Base-by-base conservation (phyloP, 2,113 vertebrate genomes). In the Callaeas wilsoni region DNA sequence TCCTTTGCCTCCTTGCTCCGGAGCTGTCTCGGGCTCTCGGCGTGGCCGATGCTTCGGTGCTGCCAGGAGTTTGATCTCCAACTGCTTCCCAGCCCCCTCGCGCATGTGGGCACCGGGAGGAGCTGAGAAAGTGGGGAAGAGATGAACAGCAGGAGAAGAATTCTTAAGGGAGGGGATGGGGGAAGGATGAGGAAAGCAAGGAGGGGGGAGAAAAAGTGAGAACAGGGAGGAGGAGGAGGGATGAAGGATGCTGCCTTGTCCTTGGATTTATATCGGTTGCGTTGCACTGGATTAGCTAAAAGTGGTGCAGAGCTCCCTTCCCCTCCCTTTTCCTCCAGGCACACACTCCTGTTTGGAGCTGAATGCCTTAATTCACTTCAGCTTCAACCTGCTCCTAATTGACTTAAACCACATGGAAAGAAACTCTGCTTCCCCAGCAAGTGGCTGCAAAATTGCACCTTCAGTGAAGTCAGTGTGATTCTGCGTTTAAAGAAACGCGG, bases 341-440 rank as follows among this genome's bases (percentile, higher is more conserved):
- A 91, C 75, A 71, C 7, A 0, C 79, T 96, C 55, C 39, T 81
- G 37, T 87, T 92, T 68, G 65, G 90, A 88, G 86, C 52, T 89
- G 88, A 93, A 92, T 0, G 77, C 80, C 64, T 96, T 97, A 90
- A 95, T 96, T 97, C 93, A 87, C 88, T 96, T 96, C 85, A 92
- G 95, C 88, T 94, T 90, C 93, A 94, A 89, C 90, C 94, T 96
- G 96, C 85, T 96, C 88, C 83, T 96, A 90, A 95, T 87, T 92
- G 96, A 96, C 94, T 92, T 96, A 89, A 92, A 64, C 86, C 84
- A 62, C 92, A 79, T 50, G 47, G 94, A 96, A 89, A 93, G 82
- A 85, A 93, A 73, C 88, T 91, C n/a, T 0, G 85, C 83, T 94
- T 85, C 85, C 75, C 56, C 83, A 93, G 85, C 93, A 86, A 92